These are phyloP conservation scores for Brachystomella parvula DNA, from an alignment of 1,140 invertebrate species.

Conservation along the genomic window DNA sequence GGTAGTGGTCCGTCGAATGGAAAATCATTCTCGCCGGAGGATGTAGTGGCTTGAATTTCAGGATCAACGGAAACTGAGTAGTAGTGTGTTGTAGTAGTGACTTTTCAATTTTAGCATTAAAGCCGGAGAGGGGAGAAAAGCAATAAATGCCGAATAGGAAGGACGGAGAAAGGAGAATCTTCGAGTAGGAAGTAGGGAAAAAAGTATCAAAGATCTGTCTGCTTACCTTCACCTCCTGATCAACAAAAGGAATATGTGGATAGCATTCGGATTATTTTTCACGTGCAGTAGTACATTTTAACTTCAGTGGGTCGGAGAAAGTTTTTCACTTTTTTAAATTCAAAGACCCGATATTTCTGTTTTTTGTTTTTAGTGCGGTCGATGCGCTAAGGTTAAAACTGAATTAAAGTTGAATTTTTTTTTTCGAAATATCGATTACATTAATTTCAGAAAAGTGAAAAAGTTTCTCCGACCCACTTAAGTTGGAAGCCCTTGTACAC, in stretches of 20 bases:
- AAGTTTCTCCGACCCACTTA: too few relatives aligned
- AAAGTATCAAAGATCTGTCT: background rate
- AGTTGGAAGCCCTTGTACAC: too few relatives aligned
- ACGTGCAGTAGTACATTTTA: background rate
- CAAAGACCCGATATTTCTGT: too few relatives aligned
- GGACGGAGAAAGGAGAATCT: too few relatives aligned
- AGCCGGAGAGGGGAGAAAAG: conserved; percentile 2
- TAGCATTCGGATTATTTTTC: too few relatives aligned
- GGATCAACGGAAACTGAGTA: background rate
- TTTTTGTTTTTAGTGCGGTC: background rate
- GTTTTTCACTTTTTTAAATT: too few relatives aligned
- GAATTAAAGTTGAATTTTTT: background rate
- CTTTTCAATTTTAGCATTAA: background rate
- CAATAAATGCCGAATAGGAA: conserved; percentile 6
- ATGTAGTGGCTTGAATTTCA: background rate
- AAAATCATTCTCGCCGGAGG: background rate
- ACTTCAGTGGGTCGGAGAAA: background rate
- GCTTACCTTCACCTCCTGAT: background rate
- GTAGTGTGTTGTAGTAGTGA: background rate
- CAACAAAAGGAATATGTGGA: too few relatives aligned
- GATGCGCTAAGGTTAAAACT: background rate
- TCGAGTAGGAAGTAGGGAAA: background rate
- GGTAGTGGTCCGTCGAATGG: background rate
- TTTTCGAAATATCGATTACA: background rate
- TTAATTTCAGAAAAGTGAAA: too few relatives aligned